Conservation (phyloP, 1,140 invertebrate genomes). For the Trachymyrmex septentrionalis region DNA sequence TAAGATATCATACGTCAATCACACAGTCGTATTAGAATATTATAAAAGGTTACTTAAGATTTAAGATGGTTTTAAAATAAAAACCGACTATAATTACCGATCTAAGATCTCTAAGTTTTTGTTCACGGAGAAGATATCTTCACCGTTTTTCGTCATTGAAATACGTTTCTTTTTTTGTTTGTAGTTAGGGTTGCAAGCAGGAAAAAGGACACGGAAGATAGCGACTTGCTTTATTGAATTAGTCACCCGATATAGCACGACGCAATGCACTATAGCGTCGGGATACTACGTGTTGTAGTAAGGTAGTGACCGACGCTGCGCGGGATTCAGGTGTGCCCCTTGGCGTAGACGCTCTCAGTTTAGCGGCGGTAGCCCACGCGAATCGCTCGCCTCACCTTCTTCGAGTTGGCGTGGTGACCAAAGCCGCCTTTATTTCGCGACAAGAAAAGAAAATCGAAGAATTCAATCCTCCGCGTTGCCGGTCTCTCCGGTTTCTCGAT, state of each 20-base stretch:
- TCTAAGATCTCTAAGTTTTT: not conserved
- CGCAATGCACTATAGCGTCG: constrained; percentile 61
- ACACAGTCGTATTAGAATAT: too few species aligned
- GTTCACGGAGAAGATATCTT: not conserved
- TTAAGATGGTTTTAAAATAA: too few species aligned
- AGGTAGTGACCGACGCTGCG: constrained; percentile 74
- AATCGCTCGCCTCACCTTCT: constrained; percentile 66
- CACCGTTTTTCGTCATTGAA: not conserved
- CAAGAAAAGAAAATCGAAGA: constrained; percentile 2
- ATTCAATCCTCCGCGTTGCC: not conserved
- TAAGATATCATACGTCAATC: too few species aligned
- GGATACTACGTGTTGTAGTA: constrained; percentile 63
- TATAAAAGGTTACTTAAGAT: too few species aligned
- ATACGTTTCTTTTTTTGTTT: not conserved
- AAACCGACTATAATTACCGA: too few species aligned
- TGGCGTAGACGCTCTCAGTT: constrained; percentile 73
- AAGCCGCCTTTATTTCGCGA: constrained; percentile 59
- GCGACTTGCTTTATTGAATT: not conserved
- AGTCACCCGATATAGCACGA: constrained; percentile 65
- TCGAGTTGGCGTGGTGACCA: constrained; percentile 46
- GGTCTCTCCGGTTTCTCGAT: not conserved
- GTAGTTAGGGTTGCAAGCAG: not conserved
- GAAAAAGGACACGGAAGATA: not conserved
- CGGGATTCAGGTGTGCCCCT: constrained; percentile 73
- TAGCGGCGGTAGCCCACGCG: constrained; percentile 78